phyloP scores from a whole-genome alignment of 2,113 vertebrate species.

The Acanthisitta chloris region DNA sequence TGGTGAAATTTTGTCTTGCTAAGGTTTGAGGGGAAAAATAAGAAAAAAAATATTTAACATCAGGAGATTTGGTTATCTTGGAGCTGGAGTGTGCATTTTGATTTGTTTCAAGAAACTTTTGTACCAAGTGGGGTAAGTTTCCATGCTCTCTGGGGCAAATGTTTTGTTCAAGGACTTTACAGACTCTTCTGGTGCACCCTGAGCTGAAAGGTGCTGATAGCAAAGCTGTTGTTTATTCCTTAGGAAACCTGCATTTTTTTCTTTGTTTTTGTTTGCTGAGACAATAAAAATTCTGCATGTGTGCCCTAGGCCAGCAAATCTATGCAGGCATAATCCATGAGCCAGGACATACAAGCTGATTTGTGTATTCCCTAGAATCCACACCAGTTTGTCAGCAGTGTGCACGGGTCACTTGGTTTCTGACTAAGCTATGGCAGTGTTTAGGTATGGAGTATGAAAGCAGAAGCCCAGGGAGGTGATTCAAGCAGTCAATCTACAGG shows the following conservation, averaged over 20 bases:
- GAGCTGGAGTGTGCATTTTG: background rate
- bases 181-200: background rate
- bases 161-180: background rate
- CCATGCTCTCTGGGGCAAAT: background rate
- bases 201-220: background rate
- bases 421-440: background rate
- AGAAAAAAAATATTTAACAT: background rate
- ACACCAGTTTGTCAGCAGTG: background rate
- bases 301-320: background rate
- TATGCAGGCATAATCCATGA: background rate
- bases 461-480: background rate
- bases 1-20: background rate
- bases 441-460: background rate
- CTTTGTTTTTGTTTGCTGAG: background rate
- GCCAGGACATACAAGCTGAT: background rate
- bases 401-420: background rate
- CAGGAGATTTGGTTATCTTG: background rate
- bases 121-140: background rate
- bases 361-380: background rate
- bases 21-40: background rate
- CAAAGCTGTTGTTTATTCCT: background rate
- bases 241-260: background rate
- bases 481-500: background rate
- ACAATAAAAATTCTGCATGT: background rate
- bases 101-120: background rate